Base-by-base conservation (phyloP, 2,888 invertebrate genomes). In the Melanotus villosus region DNA sequence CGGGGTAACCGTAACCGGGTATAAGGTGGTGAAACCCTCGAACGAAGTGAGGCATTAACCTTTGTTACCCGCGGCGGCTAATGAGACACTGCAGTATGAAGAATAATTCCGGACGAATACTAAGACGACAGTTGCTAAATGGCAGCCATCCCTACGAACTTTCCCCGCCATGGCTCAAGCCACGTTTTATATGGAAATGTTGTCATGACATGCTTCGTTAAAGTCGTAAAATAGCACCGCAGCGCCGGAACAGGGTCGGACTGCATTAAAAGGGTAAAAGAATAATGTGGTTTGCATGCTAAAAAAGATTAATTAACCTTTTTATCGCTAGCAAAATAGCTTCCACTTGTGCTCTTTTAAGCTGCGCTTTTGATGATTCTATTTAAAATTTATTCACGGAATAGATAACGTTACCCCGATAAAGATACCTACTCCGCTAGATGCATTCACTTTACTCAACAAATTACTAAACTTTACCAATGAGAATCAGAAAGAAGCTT, bases 171-270 rank as follows among this genome's bases (percentile, higher is more conserved):
- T 76, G 77, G 72, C 66, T 70, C 64, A 71, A 54, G 74, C 72
- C 73, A 72, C 76, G 75, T 78, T 79, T 77, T 79, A 77, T 78
- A 79, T 78, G 78, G 77, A 78, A 79, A 78, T 79, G 79, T 78
- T 77, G 76, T 77, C 77, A 77, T 78, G 83, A 81, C 82, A 83
- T 81, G 84, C 81, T 83, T 83, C 84, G 84, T 84, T 84, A 82
- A 81, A 83, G 80, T 79, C 82, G 81, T 82, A 82, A 82, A 82
- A 82, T 82, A 83, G 80, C 81, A 75, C 80, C 81, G 79, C 77
- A 76, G 77, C 76, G 76, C 78, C 79, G 77, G 76, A 79, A 79
- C 80, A 81, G 81, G 81, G 79, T 75, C 80, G 82, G 81, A 80
- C 81, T 81, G 80, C 80, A 81, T 80, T 80, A 81, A 81, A 80